These are phyloP conservation scores for Nylanderia fulva DNA, from an alignment of 1,140 invertebrate genomes.

Conservation along the genomic window DNA sequence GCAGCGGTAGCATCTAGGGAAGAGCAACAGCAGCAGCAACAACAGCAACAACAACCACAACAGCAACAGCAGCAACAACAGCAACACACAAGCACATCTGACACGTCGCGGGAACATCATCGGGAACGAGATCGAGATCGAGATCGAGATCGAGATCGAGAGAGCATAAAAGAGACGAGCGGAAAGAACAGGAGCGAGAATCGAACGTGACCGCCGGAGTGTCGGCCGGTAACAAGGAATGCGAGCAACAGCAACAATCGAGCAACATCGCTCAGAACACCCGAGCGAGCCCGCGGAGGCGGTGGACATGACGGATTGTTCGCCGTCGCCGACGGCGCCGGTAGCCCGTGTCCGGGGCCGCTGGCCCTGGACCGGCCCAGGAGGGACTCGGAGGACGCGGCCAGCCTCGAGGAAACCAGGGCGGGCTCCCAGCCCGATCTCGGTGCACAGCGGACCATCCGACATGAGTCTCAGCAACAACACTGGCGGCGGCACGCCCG, in stretches of 20 bases:
- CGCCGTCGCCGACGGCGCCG: constrained; percentile 80
- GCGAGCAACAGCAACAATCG: constrained; percentile 70
- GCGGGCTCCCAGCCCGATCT: constrained; percentile 84
- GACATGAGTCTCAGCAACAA: constrained; percentile 87
- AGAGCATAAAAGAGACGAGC: constrained; percentile 65
- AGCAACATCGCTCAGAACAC: constrained; percentile 77
- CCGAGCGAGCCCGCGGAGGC: constrained; percentile 74
- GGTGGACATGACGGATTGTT: constrained; percentile 80
- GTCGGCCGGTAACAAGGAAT: constrained; percentile 84
- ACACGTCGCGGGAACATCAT: constrained; percentile 64
- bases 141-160: too few relatives aligned
- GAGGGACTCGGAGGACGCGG: constrained; percentile 83
- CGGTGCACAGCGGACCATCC: constrained; percentile 86
- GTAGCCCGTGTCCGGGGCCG: constrained; percentile 83
- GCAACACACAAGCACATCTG: constrained; percentile 64
- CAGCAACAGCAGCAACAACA: constrained; percentile 58
- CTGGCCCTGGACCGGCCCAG: constrained; percentile 83
- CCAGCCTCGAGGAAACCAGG: constrained; percentile 83
- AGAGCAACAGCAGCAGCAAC: constrained; percentile 78
- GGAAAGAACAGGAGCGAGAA: constrained; percentile 72
- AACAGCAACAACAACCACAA: constrained; percentile 67
- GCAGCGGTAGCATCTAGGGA: constrained; percentile 82
- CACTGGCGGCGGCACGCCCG: constrained; percentile 70
- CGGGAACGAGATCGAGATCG: constrained; percentile 69
- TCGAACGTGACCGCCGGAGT: constrained; percentile 61